These are phyloP conservation scores for zebrafish (Danio rerio) DNA, from an alignment of 2,113 vertebrate species.

Conservation along the genomic window DNA sequence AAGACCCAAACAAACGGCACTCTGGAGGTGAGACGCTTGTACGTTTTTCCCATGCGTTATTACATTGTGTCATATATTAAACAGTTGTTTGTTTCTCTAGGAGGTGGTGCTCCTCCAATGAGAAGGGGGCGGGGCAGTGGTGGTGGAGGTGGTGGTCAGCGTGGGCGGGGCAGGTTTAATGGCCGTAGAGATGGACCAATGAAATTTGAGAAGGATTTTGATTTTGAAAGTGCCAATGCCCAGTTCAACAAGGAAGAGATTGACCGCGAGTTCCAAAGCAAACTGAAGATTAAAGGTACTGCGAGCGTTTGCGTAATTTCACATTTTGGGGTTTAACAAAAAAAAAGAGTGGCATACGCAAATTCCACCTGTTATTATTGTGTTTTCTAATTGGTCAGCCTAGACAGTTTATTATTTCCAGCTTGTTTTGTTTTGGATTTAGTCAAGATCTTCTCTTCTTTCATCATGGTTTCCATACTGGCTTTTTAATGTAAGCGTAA, in stretches of 20 bases:
- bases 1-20: conserved; percentile 80
- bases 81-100: conserved; percentile 25
- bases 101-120: conserved; percentile 74
- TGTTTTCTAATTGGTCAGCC: too few species aligned
- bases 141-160: conserved; percentile 81
- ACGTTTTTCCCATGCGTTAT: too few species aligned
- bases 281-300: conserved; percentile 96
- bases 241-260: conserved; percentile 99
- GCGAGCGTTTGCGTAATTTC: too few species aligned
- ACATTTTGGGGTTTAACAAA: too few species aligned
- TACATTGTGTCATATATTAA: not conserved
- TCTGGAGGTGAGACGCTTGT: conserved; percentile 75
- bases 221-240: conserved; percentile 97
- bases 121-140: conserved; percentile 86
- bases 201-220: conserved; percentile 99
- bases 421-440: too few species aligned
- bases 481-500: not conserved
- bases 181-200: conserved; percentile 90
- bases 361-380: too few species aligned
- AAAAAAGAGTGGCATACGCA: too few species aligned
- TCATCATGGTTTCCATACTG: too few species aligned
- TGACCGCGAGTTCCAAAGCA: conserved; percentile 96
- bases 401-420: too few species aligned
- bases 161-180: conserved; percentile 88
- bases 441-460: too few species aligned